Base-by-base conservation (phyloP, 2,888 invertebrate genomes). In the Rhynchonema sp. region DNA sequence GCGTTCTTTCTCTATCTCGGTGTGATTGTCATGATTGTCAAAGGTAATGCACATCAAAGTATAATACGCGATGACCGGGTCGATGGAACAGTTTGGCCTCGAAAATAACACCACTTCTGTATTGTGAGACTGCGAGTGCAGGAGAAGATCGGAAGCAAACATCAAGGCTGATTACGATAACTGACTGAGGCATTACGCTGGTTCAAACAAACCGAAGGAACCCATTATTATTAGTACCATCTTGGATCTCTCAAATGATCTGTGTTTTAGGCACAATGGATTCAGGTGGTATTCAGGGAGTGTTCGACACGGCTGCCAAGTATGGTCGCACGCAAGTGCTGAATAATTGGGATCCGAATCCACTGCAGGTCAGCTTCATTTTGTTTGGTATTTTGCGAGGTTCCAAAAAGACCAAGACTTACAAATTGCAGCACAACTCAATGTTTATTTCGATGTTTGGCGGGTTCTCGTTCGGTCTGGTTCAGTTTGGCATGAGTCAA, bases 391-490 rank as follows among this genome's bases (percentile, higher is more conserved):
- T 38, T 13, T 38, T 17, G 38, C 38, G 38, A 38, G 6, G 38
- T 17, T n/a, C 52, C 52, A 52, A 52, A 52, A 52, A 17, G 22
- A 22, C 46, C 13, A 22, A 17, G 46, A 22, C 46, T 22, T n/a
- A n/a, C n/a, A n/a, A n/a, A n/a, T 23, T 53, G 2, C 26, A 55
- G 55, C 29, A 57, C 30, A 30, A 53, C 27, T 53, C 30, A 1
- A 9, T 59, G 38, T 54, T 25, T 23, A 59, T 59, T 20, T 59
- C 30, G 25, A n/a, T 25, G 26, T 54, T 60, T 9, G 60, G 58
- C 13, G 58, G 55, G 27, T 53, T 56, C 38, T 26, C 52, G 3
- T 61, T 61, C 59, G 59, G 61, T 59, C 52, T 61, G 56, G 46
- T 59, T 1, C 56, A 59, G 49, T 59, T 52, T 26, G 59, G 59